phyloP scores from a whole-genome alignment of 2,888 invertebrate genomes.

The Caenorhabditis sp. region DNA sequence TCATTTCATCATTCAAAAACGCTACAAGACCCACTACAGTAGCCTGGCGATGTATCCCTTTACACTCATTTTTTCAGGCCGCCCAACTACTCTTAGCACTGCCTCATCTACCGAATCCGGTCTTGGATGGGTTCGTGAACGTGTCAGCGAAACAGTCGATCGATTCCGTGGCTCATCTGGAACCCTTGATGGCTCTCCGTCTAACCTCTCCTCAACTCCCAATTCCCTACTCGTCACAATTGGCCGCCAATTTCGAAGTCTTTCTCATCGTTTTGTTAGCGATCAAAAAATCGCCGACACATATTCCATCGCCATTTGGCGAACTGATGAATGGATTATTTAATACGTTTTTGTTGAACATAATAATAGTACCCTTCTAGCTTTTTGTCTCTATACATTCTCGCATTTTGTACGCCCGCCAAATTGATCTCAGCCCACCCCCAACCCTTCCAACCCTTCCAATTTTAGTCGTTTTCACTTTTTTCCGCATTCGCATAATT shows the following conservation, averaged over 20 bases:
- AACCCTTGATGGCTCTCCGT: slow-evolving; percentile 17
- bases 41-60: too few species aligned
- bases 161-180: slow-evolving; percentile 25
- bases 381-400: too few species aligned
- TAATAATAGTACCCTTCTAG: background rate
- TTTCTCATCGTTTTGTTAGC: slow-evolving; percentile 51
- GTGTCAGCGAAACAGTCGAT: slow-evolving; percentile 56
- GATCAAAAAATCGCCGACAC: slow-evolving; percentile 38
- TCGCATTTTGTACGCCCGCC: background rate
- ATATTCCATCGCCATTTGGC: slow-evolving; percentile 47
- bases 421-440: background rate
- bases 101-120: slow-evolving; percentile 46
- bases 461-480: background rate
- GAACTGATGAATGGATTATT: slow-evolving; percentile 42
- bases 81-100: slow-evolving; percentile 28
- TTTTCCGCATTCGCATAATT: background rate
- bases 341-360: slow-evolving; percentile 4
- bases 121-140: slow-evolving; percentile 54
- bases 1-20: too few species aligned
- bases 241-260: slow-evolving; percentile 42
- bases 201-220: background rate
- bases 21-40: too few species aligned
- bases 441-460: too few species aligned
- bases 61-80: too few species aligned
- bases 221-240: slow-evolving; percentile 20